Base-by-base conservation (phyloP, 2,113 vertebrate species). In the Petaurus breviceps region DNA sequence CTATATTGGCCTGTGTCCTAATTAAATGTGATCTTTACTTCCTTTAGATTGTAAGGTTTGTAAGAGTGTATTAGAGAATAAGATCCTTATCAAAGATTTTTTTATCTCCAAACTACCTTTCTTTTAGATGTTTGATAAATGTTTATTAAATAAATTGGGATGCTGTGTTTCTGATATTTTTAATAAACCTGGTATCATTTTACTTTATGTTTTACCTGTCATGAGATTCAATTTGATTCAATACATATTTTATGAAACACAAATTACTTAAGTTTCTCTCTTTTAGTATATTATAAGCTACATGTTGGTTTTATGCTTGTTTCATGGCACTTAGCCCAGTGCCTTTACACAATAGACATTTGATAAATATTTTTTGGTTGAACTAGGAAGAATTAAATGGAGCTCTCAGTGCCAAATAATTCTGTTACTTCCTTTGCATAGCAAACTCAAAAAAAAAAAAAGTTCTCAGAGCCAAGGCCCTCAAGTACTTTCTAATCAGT, bases 381-480 rank as follows among this genome's bases (percentile, higher is more conserved):
- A 92, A 46, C 31, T 92, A 77, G 94, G 22, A 54, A 91, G 55
- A 92, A 61, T 47, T 49, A 95, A 95, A 90, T 12, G 90, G 25
- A 94, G 93, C 10, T 28, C 93, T 57, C 57, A 95, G 43, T 93
- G 90, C 89, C 91, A 90, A 43, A 28, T 26, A 50, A 95, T 46
- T 84, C 68, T 93, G 90, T 92, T 93, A 95, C n/a, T 93, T 93
- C 52, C 84, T 46, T 95, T 95, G 57, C 28, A 90, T 96, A 89
- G 61, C 22, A 95, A 95, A 95, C 84, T 46, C 92, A 94, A 89
- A 77, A 94, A n/a, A n/a, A n/a, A n/a, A n/a, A 51, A 96, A 95
- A 90, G 10, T 91, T 93, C 92, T 96, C 91, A 93, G 53, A 90
- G 92, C 92, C 95, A 90, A 94, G 57, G 91, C 16, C 94, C 31